phyloP scores from a whole-genome alignment of 2,113 vertebrate species.

The Leptodactylus fuscus region DNA sequence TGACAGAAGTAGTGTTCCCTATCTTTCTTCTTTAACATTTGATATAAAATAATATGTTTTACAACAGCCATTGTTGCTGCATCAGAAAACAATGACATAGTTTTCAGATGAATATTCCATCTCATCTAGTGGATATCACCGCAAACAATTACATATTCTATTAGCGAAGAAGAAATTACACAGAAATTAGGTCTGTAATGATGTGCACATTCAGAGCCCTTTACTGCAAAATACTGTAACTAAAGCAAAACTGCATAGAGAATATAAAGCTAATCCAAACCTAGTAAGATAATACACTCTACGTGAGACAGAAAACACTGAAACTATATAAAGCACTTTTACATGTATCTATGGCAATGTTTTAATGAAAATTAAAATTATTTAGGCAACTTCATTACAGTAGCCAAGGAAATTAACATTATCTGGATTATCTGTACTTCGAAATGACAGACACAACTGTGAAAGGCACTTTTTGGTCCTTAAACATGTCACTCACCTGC shows the following conservation, averaged over 20 bases:
- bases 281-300: not conserved
- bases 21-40: not conserved
- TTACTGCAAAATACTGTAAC: conserved; percentile 4
- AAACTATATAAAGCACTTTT: not conserved
- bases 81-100: conserved; percentile 5
- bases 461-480: not conserved
- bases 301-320: not conserved
- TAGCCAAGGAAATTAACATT: not conserved
- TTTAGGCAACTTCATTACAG: not conserved
- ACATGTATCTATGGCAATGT: not conserved
- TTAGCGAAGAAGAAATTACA: conserved; percentile 27
- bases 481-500: not conserved
- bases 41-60: not conserved
- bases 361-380: not conserved
- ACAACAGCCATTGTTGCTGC: not conserved
- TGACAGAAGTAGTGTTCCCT: not conserved
- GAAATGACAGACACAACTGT: not conserved
- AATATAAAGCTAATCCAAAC: not conserved
- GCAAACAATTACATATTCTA: not conserved
- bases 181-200: conserved; percentile 26
- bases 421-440: not conserved
- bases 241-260: not conserved
- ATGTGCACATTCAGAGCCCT: not conserved
- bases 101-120: not conserved
- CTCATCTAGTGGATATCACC: not conserved